Evolutionary conservation across 2,113 vertebrate species (phyloP), one percentile per base, ranked within the genome.

Genomic region (Acrocephalus arundinaceus): DNA sequence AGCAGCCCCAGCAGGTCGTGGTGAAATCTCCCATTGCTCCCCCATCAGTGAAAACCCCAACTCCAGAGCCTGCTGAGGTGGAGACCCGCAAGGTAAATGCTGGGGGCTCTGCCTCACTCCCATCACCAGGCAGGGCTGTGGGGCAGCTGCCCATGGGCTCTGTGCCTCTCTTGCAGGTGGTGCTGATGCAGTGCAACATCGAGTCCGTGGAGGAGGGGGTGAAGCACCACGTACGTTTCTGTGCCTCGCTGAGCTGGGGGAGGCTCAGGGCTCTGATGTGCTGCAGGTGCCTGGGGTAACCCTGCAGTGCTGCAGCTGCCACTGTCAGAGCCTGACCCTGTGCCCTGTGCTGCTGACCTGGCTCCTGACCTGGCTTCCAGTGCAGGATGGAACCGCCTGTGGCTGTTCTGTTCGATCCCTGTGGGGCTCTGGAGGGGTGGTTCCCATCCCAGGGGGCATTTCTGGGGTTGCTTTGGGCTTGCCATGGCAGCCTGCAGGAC

Each of bases 121-220:
- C 24, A 0, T 1, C 0, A 0, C n/a, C 30, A 9, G 41, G 17
- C 57, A 51, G 49, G 27, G 10, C 5, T 11, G 24, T 9, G 28
- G 54, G 70, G 54, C 1, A 0, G 52, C 45, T 55, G 57, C 72
- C 51, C 4, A 94, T 0, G 0, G 20, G 7, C 0, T 52, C 59
- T 85, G 23, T 87, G 48, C 58, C 54, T 85, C 66, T 80, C 15
- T 87, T 85, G 3, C 96, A 99, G 99, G 99, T 99, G 83, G 98
- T 99, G 70, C 98, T 99, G 97, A 99, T 99, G 99, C 99, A 99
- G 96, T 99, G 99, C 95, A 99, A 99, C 97, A 99, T 99, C 5
- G 99, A 99, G 96, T 99, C 99, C 0, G 99, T 99, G 35, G 99
- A 99, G 37, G 99, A 99, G 89, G 99, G 99, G 2, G 97, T 98